Evolutionary conservation across 2,888 invertebrate species (phyloP).

Genomic region (Troides oblongomaculatus): DNA sequence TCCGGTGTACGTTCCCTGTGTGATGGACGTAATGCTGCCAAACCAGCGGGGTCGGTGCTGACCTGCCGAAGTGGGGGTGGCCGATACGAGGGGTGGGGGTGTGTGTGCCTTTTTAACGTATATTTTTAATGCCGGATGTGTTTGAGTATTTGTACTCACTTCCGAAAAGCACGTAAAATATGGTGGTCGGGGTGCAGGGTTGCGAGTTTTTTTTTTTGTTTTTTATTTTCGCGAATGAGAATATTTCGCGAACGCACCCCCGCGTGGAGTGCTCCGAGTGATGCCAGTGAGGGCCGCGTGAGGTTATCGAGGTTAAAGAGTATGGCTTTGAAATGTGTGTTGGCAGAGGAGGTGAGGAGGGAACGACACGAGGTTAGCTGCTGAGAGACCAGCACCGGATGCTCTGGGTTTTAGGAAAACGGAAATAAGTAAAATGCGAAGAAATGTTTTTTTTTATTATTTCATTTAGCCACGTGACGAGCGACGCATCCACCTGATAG

Average conservation of each 20-base stretch:
- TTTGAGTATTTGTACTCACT: constrained; percentile 32
- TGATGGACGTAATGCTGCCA: constrained; percentile 10
- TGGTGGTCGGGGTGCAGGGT: constrained; percentile 16
- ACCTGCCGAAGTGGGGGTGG: too few relatives aligned
- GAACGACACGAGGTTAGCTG: too few relatives aligned
- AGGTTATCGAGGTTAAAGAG: too few relatives aligned
- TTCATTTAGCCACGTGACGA: too few relatives aligned
- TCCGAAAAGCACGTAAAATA: constrained; percentile 34
- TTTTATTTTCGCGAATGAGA: constrained; percentile 40
- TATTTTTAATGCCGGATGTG: constrained; percentile 31
- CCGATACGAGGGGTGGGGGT: too few relatives aligned
- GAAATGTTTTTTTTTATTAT: too few relatives aligned
- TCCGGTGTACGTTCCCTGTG: neutral
- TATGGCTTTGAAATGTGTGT: too few relatives aligned
- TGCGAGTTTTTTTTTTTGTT: constrained; percentile 19
- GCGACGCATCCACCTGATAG: too few relatives aligned
- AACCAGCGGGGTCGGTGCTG: neutral
- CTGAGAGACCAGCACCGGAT: too few relatives aligned
- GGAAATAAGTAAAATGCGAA: too few relatives aligned
- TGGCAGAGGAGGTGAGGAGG: too few relatives aligned
- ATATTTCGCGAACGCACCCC: constrained; percentile 38
- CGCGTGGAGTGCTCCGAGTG: constrained; percentile 35
- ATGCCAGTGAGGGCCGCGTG: constrained; percentile 29
- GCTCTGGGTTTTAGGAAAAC: too few relatives aligned
- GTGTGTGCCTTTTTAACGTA: constrained; percentile 13